A percentile compares a stretch with the other conserved stretches of the same genome.
phyloP scores from a whole-genome alignment of 2,797 vertebrate genomes.

The Adelosebastes latens region DNA sequence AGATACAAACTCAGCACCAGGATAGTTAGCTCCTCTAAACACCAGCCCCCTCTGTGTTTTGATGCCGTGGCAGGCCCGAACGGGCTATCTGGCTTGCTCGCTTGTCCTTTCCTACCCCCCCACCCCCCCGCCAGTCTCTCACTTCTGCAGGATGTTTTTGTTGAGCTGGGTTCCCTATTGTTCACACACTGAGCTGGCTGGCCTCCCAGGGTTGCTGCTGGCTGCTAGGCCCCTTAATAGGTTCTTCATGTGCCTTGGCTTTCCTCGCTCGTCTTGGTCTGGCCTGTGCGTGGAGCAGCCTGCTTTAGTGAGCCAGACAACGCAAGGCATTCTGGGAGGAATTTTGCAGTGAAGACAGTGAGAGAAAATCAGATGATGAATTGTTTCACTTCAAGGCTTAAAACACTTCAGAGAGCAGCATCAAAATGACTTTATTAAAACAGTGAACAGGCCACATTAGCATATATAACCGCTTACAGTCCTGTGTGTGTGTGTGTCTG shows the following conservation, averaged over 20 bases:
- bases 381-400: background rate
- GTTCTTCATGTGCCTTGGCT: conserved; percentile 85
- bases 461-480: background rate
- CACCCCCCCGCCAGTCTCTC: conserved; percentile 54
- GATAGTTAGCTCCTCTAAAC: conserved; percentile 45
- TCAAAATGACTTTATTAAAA: background rate
- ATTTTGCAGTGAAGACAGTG: conserved; percentile 56
- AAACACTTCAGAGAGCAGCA: background rate
- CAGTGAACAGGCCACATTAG: background rate
- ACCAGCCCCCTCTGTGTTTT: conserved; percentile 61
- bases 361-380: conserved; percentile 30
- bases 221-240: conserved; percentile 84
- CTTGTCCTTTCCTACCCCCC: conserved; percentile 42
- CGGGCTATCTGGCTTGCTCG: conserved; percentile 56
- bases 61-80: conserved; percentile 51
- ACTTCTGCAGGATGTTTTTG: conserved; percentile 88
- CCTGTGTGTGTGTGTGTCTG: background rate
- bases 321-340: conserved; percentile 69
- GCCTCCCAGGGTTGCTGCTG: conserved; percentile 80
- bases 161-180: conserved; percentile 87
- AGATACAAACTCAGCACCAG: conserved; percentile 25
- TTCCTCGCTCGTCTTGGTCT: conserved; percentile 59
- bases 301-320: conserved; percentile 57
- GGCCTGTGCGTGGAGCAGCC: conserved; percentile 37
- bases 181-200: conserved; percentile 83